phyloP scores from a whole-genome alignment of 2,888 invertebrate genomes.

The Bhutanitis thaidina region DNA sequence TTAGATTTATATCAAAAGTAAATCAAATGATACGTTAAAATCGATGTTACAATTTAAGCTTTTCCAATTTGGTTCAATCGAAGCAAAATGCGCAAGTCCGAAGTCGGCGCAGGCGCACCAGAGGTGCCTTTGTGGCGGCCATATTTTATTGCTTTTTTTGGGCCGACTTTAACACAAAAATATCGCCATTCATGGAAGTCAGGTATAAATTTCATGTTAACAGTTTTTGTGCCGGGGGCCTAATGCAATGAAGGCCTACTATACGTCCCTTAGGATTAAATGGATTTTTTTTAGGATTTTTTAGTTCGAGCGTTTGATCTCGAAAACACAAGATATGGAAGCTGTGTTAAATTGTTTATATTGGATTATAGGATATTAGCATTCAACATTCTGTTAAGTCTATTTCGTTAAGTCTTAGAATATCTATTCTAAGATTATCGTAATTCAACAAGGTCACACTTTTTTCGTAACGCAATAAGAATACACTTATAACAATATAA shows the following conservation, averaged over 20 bases:
- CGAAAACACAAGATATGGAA: conserved; percentile 1
- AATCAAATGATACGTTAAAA: too few relatives aligned
- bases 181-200: conserved; percentile 70
- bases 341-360: conserved; percentile 10
- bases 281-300: conserved; percentile 13
- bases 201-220: conserved; percentile 67
- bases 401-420: too few relatives aligned
- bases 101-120: conserved; percentile 59
- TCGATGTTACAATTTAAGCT: conserved; percentile 21
- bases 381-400: not conserved
- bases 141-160: conserved; percentile 67
- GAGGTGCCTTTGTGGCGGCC: conserved; percentile 72
- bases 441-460: too few relatives aligned
- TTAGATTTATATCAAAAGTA: too few relatives aligned
- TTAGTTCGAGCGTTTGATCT: conserved; percentile 5
- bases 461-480: too few relatives aligned
- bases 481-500: too few relatives aligned
- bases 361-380: conserved; percentile 8
- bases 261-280: conserved; percentile 35
- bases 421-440: too few relatives aligned
- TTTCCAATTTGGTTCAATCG: conserved; percentile 33
- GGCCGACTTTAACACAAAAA: conserved; percentile 57
- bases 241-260: conserved; percentile 42
- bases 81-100: conserved; percentile 67
- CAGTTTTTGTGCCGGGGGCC: conserved; percentile 43